Conservation (phyloP, 2,888 invertebrate genomes). For the Chalcosyrphus nemorum region DNA sequence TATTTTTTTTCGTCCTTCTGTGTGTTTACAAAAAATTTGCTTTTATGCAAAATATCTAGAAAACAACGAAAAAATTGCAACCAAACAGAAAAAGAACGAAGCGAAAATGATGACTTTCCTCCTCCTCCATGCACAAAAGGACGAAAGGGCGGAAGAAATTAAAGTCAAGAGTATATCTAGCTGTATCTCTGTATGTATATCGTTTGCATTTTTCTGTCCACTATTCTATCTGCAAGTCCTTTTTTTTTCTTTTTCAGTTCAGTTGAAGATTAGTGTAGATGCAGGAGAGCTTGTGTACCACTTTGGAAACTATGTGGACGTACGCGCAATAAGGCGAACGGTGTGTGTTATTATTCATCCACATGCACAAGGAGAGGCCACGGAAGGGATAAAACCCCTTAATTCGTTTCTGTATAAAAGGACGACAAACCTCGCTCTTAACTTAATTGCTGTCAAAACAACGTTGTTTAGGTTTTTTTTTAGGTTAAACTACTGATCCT, state of each 20-base stretch:
- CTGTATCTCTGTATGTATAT: background rate
- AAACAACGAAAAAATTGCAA: background rate
- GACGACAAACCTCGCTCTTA: background rate
- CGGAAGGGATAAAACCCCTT: background rate
- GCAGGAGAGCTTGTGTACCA: slow-evolving; percentile 30
- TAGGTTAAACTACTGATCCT: background rate
- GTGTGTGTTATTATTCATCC: slow-evolving; percentile 30
- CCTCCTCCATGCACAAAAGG: background rate
- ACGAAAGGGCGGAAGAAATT: slow-evolving; percentile 45
- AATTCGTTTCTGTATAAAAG: background rate
- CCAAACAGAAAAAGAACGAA: background rate
- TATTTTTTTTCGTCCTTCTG: background rate
- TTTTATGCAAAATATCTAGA: slow-evolving; percentile 36
- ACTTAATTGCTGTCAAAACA: slow-evolving; percentile 27
- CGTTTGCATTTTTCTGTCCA: slow-evolving; percentile 28
- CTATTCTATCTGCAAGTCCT: background rate
- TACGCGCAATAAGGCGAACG: slow-evolving; percentile 48
- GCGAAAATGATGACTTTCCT: slow-evolving; percentile 5
- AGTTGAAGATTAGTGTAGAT: slow-evolving; percentile 42
- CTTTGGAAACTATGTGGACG: slow-evolving; percentile 55
- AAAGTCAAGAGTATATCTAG: slow-evolving; percentile 34
- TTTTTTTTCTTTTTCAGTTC: background rate
- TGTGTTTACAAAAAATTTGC: background rate
- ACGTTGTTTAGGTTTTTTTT: slow-evolving; percentile 25
- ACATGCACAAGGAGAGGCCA: background rate